A percentile compares a stretch with the other conserved stretches of the same genome.
Conservation (phyloP, 2,797 vertebrate genomes). For the Myotis planiceps region DNA sequence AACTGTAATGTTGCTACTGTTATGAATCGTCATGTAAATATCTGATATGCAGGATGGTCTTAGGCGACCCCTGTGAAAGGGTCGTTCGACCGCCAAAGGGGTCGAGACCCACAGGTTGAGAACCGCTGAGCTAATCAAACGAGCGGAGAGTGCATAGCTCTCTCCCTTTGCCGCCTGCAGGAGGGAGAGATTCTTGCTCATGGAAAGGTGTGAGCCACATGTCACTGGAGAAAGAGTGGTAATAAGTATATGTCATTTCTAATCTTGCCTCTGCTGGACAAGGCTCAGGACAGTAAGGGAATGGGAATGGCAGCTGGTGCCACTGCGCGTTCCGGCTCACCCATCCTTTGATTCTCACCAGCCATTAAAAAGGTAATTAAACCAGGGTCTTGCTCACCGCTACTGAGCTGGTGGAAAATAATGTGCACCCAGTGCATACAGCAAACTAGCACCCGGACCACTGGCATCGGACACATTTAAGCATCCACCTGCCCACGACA, state of each 20-base stretch:
- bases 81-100: no score
- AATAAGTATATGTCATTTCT: constrained; percentile 66
- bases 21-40: no score
- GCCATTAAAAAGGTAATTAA: constrained; percentile 82
- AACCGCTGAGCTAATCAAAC: background rate
- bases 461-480: background rate
- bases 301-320: constrained; percentile 77
- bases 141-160: background rate
- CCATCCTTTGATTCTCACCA: constrained; percentile 60
- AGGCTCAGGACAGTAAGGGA: constrained; percentile 71
- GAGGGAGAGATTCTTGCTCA: background rate
- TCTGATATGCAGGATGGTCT: no score
- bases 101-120: no score
- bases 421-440: background rate
- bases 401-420: constrained; percentile 21
- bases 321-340: constrained; percentile 51
- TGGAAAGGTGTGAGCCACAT: background rate
- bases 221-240: background rate
- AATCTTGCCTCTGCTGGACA: constrained; percentile 68
- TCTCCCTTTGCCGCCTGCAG: background rate
- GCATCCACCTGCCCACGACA: background rate
- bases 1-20: no score
- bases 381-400: background rate
- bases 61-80: no score
- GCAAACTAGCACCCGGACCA: background rate